phyloP scores from a whole-genome alignment of 2,113 vertebrate species.

The Heterotilapia buettikoferi region DNA sequence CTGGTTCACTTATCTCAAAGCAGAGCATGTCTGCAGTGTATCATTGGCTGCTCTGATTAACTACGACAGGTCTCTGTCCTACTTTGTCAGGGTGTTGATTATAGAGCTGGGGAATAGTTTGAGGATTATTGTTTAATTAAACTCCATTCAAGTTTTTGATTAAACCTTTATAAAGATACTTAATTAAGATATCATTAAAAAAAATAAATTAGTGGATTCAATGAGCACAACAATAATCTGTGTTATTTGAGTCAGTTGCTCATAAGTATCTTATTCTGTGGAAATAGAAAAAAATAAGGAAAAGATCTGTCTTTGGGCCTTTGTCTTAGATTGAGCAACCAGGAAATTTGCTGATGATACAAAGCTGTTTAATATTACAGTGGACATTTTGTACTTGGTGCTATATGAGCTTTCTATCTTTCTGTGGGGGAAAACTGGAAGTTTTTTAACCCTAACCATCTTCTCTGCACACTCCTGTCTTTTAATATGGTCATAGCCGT shows the following conservation, averaged over 20 bases:
- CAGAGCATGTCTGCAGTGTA: neutral
- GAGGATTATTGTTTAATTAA: slow-evolving; percentile 60
- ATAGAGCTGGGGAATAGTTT: slow-evolving; percentile 17
- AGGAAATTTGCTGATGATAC: neutral
- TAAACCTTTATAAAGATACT: slow-evolving; percentile 15
- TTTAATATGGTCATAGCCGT: neutral
- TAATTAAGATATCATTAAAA: slow-evolving; percentile 25
- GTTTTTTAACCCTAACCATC: neutral
- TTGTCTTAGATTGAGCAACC: neutral
- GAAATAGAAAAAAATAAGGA: neutral
- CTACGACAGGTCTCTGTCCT: slow-evolving; percentile 31
- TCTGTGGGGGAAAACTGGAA: neutral
- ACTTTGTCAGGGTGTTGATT: slow-evolving; percentile 31
- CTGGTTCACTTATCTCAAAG: slow-evolving; percentile 12
- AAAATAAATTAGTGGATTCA: neutral
- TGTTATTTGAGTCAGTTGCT: neutral
- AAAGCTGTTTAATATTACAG: neutral
- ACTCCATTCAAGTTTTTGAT: slow-evolving; percentile 30
- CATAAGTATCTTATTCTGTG: neutral
- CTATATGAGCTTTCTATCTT: neutral
- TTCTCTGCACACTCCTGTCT: neutral
- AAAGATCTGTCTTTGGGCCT: neutral
- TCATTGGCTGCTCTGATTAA: slow-evolving; percentile 41
- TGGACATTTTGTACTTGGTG: neutral
- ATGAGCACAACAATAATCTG: neutral